Evolutionary conservation across 2,113 vertebrate species (phyloP), one percentile per base, ranked within the genome.

Genomic region (Ptyas mucosa): DNA sequence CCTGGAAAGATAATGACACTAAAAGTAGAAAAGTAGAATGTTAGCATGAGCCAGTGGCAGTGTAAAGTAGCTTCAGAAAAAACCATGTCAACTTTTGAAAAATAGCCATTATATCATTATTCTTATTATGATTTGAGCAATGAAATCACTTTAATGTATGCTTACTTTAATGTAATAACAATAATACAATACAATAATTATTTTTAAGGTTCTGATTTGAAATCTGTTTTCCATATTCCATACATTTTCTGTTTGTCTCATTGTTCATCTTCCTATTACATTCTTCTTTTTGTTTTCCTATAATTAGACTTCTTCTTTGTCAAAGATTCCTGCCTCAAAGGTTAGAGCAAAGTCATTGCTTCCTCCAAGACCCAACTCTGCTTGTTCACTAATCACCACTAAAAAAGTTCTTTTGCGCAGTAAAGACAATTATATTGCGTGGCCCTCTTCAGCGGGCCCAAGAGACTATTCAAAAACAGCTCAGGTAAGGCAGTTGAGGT

Each of bases 311-410:
- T 97, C 97, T 94, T 97, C 98, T 97, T 97, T 98, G 97, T 98
- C 98, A 98, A 99, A 99, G 98, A 99, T 98, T 97, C 98, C 98
- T 97, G 98, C 97, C 97, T 98, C 97, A 96, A 98, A 98, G 96
- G 97, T 97, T 97, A 98, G 97, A 97, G 96, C 96, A 96, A 97
- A 98, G 95, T 96, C 97, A 95, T 97, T 97, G 94, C 94, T 97
- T 95, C 97, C 96, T 95, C 97, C 97, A 97, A 97, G 98, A 96
- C 97, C 98, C 93, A 95, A 96, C 96, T 98, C 98, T 95, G 98
- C 98, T 96, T 98, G 97, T 96, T 98, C 98, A 97, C 95, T 98
- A 94, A 94, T 85, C 94, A 92, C 97, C 94, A 93, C 97, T 97
- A 97, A 98, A 97, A 97, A 92, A 95, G 97, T 96, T 96, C 94